Conservation (phyloP, 1,140 invertebrate genomes). For the Odontomachus brunneus region DNA sequence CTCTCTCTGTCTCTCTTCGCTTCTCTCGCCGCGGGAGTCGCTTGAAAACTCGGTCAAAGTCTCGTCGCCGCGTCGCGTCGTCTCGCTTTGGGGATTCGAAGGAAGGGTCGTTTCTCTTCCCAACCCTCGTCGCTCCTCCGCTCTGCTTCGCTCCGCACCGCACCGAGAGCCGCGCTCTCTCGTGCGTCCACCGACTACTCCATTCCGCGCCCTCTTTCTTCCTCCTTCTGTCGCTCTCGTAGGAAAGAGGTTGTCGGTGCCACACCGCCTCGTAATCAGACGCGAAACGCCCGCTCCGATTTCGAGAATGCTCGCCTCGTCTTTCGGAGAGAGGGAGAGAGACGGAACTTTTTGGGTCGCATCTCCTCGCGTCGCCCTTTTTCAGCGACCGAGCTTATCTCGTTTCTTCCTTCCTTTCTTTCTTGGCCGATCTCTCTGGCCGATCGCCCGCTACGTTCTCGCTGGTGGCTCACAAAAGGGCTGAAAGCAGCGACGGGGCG, state of each 20-base stretch:
- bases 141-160: neutral
- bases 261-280: conserved; percentile 57
- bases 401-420: conserved; percentile 28
- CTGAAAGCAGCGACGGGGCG: conserved; percentile 13
- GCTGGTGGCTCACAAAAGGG: conserved; percentile 29
- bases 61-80: conserved; percentile 73
- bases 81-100: conserved; percentile 76
- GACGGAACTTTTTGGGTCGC: conserved; percentile 32
- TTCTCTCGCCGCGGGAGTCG: conserved; percentile 70
- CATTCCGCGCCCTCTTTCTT: conserved; percentile 20
- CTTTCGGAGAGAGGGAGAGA: neutral
- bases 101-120: conserved; percentile 73
- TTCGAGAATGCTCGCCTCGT: conserved; percentile 46
- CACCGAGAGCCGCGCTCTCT: neutral
- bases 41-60: conserved; percentile 76
- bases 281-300: conserved; percentile 44
- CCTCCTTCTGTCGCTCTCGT: neutral
- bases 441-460: conserved; percentile 44
- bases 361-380: conserved; percentile 5
- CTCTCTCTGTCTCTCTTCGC: conserved; percentile 66
- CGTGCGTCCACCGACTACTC: conserved; percentile 21
- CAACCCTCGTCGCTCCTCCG: conserved; percentile 17
- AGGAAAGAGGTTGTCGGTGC: conserved; percentile 41
- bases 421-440: conserved; percentile 35
- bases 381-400: conserved; percentile 37